Base-by-base conservation (phyloP, 2,888 invertebrate genomes). In the Salpingus planirostris region DNA sequence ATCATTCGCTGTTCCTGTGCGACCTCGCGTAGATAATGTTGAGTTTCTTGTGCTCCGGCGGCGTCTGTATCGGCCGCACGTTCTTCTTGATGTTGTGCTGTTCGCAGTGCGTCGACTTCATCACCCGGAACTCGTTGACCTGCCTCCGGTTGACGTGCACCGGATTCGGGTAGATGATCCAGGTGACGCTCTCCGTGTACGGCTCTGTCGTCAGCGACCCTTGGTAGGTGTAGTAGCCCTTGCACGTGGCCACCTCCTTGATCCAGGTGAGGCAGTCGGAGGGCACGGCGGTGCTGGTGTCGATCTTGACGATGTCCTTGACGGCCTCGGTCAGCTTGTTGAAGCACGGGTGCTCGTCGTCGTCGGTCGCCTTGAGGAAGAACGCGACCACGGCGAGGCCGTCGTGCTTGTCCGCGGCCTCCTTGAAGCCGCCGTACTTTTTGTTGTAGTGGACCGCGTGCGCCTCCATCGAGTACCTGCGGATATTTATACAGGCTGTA, bases 381-480 rank as follows among this genome's bases (percentile, higher is more conserved):
- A 81, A 80, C 0, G 78, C 80, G 0, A 80, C 74, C 0, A 82
- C 81, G 0, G 80, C 80, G 15, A 82, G 52, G 0, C 82, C 82
- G 44, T 82, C 81, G 1, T 75, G 74, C 54, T 80, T 74, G 13
- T 75, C 74, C 2, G 71, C 71, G 0, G 82, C 81, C 25, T 73
- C 73, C 30, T 73, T 65, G 53, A 81, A 69, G 11, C 71, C 70
- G 36, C 69, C 68, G 48, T 81, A 82, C 57, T 80, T 80, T 51
- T 72, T 71, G 54, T 81, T 81, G 57, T 76, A 84, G 58, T 84
- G 86, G 0, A 87, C 86, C 31, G 84, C 75, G 54, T 87, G 87
- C 25, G 82, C 78, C 63, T 84, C 84, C 63, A 80, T 80, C 5
- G 81, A 80, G 47, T 75, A 83, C 40, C 82, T 79, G 32, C 23